A percentile compares a stretch with the other conserved stretches of the same genome.
phyloP scores from a whole-genome alignment of 2,113 vertebrate species.

The Rhodinocichla rosea region DNA sequence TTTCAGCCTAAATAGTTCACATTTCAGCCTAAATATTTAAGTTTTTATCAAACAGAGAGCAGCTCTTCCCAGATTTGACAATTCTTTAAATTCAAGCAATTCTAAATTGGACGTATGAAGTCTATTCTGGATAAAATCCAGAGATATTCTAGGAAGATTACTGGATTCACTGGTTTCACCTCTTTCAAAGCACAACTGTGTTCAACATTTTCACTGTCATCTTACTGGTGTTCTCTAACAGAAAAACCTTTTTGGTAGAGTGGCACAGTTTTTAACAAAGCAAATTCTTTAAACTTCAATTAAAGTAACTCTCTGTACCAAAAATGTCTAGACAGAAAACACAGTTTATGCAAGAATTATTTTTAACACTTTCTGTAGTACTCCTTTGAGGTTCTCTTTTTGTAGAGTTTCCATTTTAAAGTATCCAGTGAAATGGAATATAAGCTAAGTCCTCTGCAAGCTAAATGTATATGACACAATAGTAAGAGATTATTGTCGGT shows the following conservation, averaged over 20 bases:
- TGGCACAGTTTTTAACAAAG: not conserved
- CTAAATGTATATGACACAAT: not conserved
- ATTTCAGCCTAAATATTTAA: conserved; percentile 52
- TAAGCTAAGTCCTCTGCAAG: not conserved
- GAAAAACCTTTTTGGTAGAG: not conserved
- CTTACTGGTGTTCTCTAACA: not conserved
- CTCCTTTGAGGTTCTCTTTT: not conserved
- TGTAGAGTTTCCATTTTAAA: not conserved
- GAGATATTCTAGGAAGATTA: not conserved
- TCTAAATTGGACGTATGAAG: not conserved
- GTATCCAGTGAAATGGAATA: not conserved
- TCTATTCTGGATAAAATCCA: not conserved
- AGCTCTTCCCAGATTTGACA: not conserved
- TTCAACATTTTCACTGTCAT: not conserved
- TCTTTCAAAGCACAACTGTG: rapidly evolving
- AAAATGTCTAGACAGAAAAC: not conserved
- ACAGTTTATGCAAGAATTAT: not conserved
- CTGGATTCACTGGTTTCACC: not conserved
- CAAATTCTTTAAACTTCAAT: not conserved
- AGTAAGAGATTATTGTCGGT: not conserved
- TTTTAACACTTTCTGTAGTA: not conserved
- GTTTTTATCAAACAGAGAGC: not conserved
- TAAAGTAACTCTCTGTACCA: not conserved
- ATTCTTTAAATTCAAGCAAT: not conserved
- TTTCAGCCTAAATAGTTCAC: conserved; percentile 34